Conservation (phyloP, 2,888 invertebrate species). For the Clitarchus hookeri region DNA sequence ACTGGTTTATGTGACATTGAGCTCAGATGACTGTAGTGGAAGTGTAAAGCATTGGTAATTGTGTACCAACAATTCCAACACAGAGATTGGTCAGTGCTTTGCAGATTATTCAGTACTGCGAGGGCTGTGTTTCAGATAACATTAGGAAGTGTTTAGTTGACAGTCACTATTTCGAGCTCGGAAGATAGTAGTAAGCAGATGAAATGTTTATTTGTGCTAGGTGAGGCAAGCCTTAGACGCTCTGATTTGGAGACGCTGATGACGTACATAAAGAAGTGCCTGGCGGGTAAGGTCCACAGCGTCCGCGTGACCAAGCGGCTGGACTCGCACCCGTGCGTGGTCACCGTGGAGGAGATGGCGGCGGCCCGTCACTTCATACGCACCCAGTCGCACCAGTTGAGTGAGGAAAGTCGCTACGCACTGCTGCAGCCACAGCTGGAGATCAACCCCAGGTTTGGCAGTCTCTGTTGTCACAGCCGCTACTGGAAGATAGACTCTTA, state of each 20-base stretch:
- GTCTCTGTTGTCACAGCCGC: constrained; percentile 46
- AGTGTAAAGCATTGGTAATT: no score
- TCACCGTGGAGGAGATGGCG: constrained; percentile 96
- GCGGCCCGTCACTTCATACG: constrained; percentile 93
- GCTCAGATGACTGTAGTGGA: no score
- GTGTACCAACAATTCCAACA: no score
- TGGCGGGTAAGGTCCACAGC: constrained; percentile 79
- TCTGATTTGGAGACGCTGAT: constrained; percentile 78
- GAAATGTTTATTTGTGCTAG: constrained; percentile 50
- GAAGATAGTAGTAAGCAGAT: no score
- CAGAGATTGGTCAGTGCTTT: no score
- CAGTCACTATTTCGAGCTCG: no score
- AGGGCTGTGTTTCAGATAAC: no score
- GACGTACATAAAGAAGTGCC: constrained; percentile 74
- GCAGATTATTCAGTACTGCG: no score
- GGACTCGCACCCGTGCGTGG: constrained; percentile 90
- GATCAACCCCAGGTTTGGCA: constrained; percentile 81
- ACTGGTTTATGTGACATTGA: no score
- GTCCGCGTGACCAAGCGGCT: constrained; percentile 84
- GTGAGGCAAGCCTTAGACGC: constrained; percentile 70
- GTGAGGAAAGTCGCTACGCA: constrained; percentile 84
- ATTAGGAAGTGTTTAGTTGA: no score
- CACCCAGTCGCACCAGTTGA: constrained; percentile 79
- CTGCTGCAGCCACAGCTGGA: constrained; percentile 90
- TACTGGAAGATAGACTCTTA: not conserved